These are phyloP conservation scores for Sycophila texana DNA, from an alignment of 2,888 invertebrate species.

Conservation along the genomic window DNA sequence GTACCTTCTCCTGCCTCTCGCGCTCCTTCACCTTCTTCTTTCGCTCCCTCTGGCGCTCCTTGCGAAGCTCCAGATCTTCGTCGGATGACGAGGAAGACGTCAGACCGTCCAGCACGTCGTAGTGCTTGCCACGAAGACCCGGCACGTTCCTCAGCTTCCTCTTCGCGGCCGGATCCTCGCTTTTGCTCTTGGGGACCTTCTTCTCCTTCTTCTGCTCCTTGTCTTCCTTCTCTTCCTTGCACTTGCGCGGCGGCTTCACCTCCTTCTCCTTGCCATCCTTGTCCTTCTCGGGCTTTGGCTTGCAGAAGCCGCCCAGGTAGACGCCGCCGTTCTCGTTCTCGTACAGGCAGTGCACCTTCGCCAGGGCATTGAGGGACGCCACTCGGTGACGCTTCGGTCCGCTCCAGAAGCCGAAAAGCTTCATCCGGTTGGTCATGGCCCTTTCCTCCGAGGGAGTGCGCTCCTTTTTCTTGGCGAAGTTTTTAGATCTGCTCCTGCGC, in stretches of 20 bases:
- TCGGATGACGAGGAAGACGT: conserved; percentile 74
- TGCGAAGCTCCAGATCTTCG: conserved; percentile 60
- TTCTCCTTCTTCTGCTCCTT: conserved; percentile 69
- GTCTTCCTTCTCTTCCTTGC: conserved; percentile 61
- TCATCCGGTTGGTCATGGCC: conserved; percentile 76
- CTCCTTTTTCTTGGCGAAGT: conserved; percentile 65
- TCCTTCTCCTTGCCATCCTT: conserved; percentile 57
- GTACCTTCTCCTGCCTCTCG: conserved; percentile 26
- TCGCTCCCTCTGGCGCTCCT: conserved; percentile 34
- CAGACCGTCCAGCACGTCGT: conserved; percentile 86
- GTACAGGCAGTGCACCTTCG: conserved; percentile 93
- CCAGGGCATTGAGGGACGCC: conserved; percentile 91
- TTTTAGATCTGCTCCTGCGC: conserved; percentile 34
- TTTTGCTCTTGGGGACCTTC: conserved; percentile 52
- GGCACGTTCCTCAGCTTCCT: conserved; percentile 85
- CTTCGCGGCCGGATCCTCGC: conserved; percentile 73
- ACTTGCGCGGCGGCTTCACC: conserved; percentile 61
- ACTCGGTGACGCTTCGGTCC: conserved; percentile 90
- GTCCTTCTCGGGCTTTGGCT: conserved; percentile 77
- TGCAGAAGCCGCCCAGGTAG: conserved; percentile 78
- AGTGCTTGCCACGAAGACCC: conserved; percentile 87
- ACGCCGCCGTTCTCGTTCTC: conserved; percentile 90
- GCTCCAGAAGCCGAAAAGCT: conserved; percentile 83
- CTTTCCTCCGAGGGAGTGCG: conserved; percentile 67
- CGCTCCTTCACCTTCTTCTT: conserved; percentile 37